Conservation (phyloP, 2,888 invertebrate species). For the Hanleya hanleyi region DNA sequence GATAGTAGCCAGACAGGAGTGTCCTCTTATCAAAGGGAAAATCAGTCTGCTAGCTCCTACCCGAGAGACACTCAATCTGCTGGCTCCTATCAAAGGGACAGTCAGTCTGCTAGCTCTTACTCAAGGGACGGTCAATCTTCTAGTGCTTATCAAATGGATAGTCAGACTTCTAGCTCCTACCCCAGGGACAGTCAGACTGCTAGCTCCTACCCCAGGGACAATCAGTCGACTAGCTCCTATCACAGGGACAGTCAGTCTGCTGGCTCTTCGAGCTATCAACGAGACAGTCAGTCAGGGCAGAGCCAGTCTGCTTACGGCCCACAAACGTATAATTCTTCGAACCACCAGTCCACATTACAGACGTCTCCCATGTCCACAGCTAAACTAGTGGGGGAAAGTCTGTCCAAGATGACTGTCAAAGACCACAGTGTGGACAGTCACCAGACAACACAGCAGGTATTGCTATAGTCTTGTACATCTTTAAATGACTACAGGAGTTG, state of each 20-base stretch:
- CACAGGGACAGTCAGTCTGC: not conserved
- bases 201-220: not conserved
- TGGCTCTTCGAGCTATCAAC: not conserved
- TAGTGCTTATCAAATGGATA: conserved; percentile 1
- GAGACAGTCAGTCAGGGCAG: conserved; percentile 36
- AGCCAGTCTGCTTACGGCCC: conserved; percentile 56
- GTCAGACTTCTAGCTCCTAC: conserved; percentile 14
- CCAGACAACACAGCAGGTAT: conserved; percentile 41
- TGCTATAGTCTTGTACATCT: too few relatives aligned
- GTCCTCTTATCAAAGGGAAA: not conserved
- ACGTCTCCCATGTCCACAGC: conserved; percentile 55
- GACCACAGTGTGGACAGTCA: conserved; percentile 50
- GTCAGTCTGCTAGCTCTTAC: conserved; percentile 12
- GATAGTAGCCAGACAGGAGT: not conserved
- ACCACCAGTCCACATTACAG: conserved; percentile 45
- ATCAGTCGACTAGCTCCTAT: conserved; percentile 10
- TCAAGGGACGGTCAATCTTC: not conserved
- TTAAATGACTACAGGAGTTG: too few relatives aligned
- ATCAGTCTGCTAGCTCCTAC: conserved; percentile 11
- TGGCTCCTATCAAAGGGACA: conserved; percentile 20
- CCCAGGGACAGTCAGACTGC: conserved; percentile 24
- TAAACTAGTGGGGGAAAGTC: conserved; percentile 62
- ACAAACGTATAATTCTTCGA: conserved; percentile 43
- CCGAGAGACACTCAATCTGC: not conserved
- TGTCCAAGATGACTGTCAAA: conserved; percentile 67